A percentile compares a stretch with the other conserved stretches of the same genome.
Conservation (phyloP, 2,888 invertebrate genomes). For the Congeria kusceri region DNA sequence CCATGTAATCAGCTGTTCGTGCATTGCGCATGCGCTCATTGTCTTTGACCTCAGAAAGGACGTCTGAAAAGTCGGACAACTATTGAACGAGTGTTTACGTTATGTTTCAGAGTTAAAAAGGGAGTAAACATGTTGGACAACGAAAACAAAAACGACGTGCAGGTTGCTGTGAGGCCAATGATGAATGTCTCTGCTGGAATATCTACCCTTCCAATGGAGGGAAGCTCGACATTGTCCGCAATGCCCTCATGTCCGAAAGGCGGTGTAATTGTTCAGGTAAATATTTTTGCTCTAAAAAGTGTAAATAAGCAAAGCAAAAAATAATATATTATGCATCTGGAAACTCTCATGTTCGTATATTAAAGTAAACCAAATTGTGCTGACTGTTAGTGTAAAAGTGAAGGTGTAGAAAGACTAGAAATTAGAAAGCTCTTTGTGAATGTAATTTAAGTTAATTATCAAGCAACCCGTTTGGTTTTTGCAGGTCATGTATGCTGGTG, state of each 20-base stretch:
- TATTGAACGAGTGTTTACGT: constrained; percentile 2
- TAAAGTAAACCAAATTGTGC: too few relatives aligned
- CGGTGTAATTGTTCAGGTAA: constrained; percentile 81
- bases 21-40: too few relatives aligned
- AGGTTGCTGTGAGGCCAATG: constrained; percentile 61
- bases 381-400: background rate
- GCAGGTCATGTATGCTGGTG: constrained; percentile 86
- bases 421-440: background rate
- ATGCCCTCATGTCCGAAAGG: constrained; percentile 81
- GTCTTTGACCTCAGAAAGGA: too few relatives aligned
- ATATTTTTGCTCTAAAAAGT: constrained; percentile 3
- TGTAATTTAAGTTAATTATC: background rate
- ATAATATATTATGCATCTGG: too few relatives aligned
- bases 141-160: constrained; percentile 73
- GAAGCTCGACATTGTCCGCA: constrained; percentile 67
- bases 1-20: too few relatives aligned
- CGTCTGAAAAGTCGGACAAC: too few relatives aligned
- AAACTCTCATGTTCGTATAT: too few relatives aligned
- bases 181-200: constrained; percentile 43
- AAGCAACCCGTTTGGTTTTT: constrained; percentile 19
- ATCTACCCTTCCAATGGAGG: constrained; percentile 61
- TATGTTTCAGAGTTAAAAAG: constrained; percentile 5
- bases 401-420: background rate
- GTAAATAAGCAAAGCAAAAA: too few relatives aligned
- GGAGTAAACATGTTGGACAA: constrained; percentile 76